Evolutionary conservation across 2,113 vertebrate species (phyloP).

Genomic region (Eurypyga helias): DNA sequence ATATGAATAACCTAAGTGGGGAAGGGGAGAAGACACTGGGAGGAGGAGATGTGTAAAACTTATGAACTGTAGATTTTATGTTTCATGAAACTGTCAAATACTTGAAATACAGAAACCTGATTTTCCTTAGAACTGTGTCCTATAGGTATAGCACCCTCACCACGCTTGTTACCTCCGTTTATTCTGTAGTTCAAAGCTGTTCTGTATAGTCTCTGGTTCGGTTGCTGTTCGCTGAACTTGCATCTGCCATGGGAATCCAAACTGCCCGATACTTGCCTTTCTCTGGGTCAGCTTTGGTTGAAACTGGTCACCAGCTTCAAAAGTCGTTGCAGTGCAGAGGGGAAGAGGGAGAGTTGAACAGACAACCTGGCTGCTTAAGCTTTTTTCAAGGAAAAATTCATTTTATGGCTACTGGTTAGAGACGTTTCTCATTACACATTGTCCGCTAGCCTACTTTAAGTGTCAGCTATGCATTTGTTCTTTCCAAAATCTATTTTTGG

Average conservation of each 20-base stretch:
- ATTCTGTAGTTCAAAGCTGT: not conserved
- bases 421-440: not conserved
- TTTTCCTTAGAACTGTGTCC: not conserved
- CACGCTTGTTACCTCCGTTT: not conserved
- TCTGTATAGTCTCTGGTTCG: not conserved
- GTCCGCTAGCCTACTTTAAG: not conserved
- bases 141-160: not conserved
- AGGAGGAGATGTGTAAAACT: not conserved
- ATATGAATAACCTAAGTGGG: not conserved
- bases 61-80: not conserved
- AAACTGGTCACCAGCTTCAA: not conserved
- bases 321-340: not conserved
- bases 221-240: not conserved
- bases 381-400: not conserved
- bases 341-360: not conserved
- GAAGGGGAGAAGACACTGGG: not conserved
- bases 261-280: not conserved
- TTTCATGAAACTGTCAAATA: not conserved
- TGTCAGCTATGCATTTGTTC: not conserved
- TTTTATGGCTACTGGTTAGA: not conserved
- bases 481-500: conserved; percentile 40
- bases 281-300: not conserved
- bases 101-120: not conserved
- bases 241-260: not conserved
- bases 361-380: not conserved